Conservation (phyloP, 2,797 vertebrate species). For the Telmatherina bonti region DNA sequence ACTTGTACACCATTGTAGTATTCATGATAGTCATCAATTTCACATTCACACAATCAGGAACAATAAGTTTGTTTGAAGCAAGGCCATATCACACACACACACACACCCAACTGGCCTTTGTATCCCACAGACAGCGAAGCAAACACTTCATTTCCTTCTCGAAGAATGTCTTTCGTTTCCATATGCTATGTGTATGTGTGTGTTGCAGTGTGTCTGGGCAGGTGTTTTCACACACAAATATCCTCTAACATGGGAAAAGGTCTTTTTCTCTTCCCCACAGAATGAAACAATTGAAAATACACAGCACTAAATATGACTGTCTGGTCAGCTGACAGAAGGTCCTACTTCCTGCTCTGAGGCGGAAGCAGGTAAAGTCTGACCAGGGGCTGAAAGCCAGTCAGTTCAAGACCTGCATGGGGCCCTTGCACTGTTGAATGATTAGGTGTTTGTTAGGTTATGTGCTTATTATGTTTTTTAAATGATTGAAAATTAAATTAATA, state of each 20-base stretch:
- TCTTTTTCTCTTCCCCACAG: conserved; percentile 18
- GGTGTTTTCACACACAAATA: conserved; percentile 7
- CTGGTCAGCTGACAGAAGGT: conserved; percentile 38
- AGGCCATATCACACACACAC: conserved; percentile 22
- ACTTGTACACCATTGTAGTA: conserved; percentile 39
- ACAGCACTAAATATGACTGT: conserved; percentile 16
- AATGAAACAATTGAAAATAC: conserved; percentile 41
- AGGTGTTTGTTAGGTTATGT: no score
- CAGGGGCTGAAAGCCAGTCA: neutral
- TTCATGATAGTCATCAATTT: conserved; percentile 40
- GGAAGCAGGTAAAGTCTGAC: conserved; percentile 1
- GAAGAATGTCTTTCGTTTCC: conserved; percentile 46
- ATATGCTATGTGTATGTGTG: neutral
- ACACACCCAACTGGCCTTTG: conserved; percentile 32
- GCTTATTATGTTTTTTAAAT: no score
- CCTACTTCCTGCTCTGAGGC: conserved; percentile 4
- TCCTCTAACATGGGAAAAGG: conserved; percentile 47
- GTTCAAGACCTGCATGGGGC: no score
- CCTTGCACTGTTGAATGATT: no score
- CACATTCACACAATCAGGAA: conserved; percentile 53
- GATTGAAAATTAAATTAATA: no score
- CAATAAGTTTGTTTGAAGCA: conserved; percentile 52
- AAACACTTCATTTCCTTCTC: conserved; percentile 70
- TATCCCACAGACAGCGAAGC: conserved; percentile 57
- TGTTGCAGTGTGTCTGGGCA: neutral